A percentile compares a stretch with the other conserved stretches of the same genome.
These are phyloP conservation scores for Rhogogaster chlorosoma DNA, from an alignment of 2,888 invertebrate species.

Conservation along the genomic window DNA sequence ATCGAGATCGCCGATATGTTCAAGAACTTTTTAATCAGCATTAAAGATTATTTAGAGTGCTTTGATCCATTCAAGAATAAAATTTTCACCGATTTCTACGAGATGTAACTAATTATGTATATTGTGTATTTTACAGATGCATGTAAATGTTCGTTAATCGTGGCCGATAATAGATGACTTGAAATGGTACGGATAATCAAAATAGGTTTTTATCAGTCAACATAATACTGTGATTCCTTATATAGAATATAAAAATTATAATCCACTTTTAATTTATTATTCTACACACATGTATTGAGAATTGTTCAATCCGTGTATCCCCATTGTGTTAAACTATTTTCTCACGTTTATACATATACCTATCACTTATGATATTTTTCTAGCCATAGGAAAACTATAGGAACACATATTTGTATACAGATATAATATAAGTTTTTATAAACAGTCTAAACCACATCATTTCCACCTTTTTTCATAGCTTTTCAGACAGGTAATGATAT, in stretches of 20 bases:
- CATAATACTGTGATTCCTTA: background rate
- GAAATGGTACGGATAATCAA: background rate
- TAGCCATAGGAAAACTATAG: too few species aligned
- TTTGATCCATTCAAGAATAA: background rate
- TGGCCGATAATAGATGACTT: background rate
- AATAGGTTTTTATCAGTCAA: background rate
- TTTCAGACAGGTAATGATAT: too few species aligned
- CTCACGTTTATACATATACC: too few species aligned
- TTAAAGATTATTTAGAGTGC: background rate
- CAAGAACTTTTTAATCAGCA: background rate
- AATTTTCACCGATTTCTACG: background rate
- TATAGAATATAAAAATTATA: background rate
- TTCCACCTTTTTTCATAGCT: too few species aligned
- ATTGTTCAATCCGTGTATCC: background rate
- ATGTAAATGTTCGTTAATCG: background rate
- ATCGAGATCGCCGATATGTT: background rate
- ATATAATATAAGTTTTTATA: too few species aligned
- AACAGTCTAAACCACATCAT: too few species aligned
- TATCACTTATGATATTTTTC: too few species aligned
- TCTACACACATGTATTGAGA: background rate
- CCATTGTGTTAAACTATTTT: background rate
- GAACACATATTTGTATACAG: too few species aligned
- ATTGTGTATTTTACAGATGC: background rate
- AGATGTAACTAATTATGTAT: background rate
- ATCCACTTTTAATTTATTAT: background rate